phyloP scores from a whole-genome alignment of 2,797 vertebrate genomes.

The Arnoldichthys spilopterus region DNA sequence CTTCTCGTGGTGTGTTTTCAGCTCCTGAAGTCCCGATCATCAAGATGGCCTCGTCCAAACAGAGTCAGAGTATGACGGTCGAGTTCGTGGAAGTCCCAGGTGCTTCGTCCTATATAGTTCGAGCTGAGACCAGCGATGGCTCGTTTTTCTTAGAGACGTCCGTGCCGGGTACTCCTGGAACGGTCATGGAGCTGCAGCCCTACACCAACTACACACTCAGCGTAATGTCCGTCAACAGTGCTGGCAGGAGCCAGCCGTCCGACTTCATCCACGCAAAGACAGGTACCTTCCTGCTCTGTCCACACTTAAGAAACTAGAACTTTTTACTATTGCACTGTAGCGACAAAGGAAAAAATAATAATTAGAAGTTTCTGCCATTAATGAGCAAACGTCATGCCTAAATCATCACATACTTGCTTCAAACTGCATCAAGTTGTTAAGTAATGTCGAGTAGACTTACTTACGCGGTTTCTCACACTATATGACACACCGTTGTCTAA shows the following conservation, averaged over 20 bases:
- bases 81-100: slow-evolving; percentile 77
- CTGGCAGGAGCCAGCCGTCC: slow-evolving; percentile 86
- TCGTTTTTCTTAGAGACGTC: slow-evolving; percentile 77
- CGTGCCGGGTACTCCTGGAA: slow-evolving; percentile 81
- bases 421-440: no score
- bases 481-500: no score
- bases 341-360: no score
- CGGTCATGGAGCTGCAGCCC: slow-evolving; percentile 78
- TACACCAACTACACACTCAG: slow-evolving; percentile 86
- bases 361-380: no score
- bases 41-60: slow-evolving; percentile 81
- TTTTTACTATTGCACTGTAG: no score
- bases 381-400: no score
- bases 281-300: slow-evolving; percentile 73
- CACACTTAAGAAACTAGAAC: no score
- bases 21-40: slow-evolving; percentile 81
- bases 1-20: slow-evolving; percentile 59
- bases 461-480: no score
- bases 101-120: slow-evolving; percentile 82
- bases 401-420: no score
- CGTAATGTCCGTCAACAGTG: slow-evolving; percentile 79
- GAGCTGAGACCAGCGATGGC: slow-evolving; percentile 71
- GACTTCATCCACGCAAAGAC: slow-evolving; percentile 82
- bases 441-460: no score
- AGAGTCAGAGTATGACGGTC: slow-evolving; percentile 86